Percentiles rank a stretch among this genome's conserved stretches.
Conservation (phyloP, 23 tunicate genomes). For the Halocynthia aurantium region DNA sequence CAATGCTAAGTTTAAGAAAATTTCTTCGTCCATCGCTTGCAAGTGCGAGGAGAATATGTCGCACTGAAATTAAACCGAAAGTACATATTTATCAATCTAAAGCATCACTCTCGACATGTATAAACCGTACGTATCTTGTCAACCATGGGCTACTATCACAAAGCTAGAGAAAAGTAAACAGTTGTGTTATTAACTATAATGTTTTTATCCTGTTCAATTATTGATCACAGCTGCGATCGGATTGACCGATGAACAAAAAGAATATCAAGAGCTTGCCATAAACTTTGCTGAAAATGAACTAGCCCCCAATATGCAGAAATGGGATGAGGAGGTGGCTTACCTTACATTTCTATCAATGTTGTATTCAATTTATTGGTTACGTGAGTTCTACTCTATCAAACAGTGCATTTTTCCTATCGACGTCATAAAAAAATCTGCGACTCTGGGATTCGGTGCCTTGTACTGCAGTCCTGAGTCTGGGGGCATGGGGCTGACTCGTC, state of each 20-base stretch:
- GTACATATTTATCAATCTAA: too few relatives aligned
- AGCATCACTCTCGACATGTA: too few relatives aligned
- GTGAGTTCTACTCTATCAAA: background rate
- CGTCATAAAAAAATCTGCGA: conserved; percentile 49
- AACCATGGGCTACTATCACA: too few relatives aligned
- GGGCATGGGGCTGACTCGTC: conserved; percentile 83
- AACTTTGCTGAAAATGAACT: conserved; percentile 81
- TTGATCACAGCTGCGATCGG: conserved; percentile 50
- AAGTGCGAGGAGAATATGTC: too few relatives aligned
- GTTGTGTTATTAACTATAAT: background rate
- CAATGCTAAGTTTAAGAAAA: too few relatives aligned
- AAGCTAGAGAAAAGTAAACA: too few relatives aligned
- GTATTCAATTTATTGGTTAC: background rate
- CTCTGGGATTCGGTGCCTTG: conserved; percentile 91
- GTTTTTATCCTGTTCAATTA: background rate
- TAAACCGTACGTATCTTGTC: too few relatives aligned
- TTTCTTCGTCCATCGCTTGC: too few relatives aligned
- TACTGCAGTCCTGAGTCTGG: conserved; percentile 81
- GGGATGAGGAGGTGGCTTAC: conserved; percentile 63
- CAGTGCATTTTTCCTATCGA: conserved; percentile 77
- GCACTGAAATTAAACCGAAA: too few relatives aligned
- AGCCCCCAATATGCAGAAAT: conserved; percentile 83
- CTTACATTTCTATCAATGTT: background rate
- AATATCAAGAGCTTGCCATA: conserved; percentile 74
- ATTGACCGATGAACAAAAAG: conserved; percentile 73